A percentile compares a stretch with the other conserved stretches of the same genome.
Evolutionary conservation across 1,140 invertebrate species (phyloP).

Genomic region (Holcopasites calliopsidis): DNA sequence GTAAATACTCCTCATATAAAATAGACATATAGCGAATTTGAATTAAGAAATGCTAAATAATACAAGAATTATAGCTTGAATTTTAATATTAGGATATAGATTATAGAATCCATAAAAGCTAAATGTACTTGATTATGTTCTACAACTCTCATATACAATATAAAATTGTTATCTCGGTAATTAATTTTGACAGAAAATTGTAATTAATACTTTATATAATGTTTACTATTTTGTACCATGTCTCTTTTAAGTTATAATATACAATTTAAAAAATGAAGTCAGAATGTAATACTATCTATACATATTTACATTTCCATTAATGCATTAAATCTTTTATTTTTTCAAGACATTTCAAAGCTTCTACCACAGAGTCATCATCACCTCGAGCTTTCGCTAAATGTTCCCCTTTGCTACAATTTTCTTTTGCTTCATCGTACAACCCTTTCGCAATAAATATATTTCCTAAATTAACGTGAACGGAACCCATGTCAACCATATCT

Average conservation of each 20-base stretch:
- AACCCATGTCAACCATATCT: constrained; percentile 85
- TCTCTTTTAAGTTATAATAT: background rate
- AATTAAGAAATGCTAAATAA: background rate
- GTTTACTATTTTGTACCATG: background rate
- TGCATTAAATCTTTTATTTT: constrained; percentile 80
- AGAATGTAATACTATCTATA: background rate
- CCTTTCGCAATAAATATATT: constrained; percentile 87
- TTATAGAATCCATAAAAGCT: no score
- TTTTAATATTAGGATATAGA: no score
- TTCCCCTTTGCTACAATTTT: constrained; percentile 85
- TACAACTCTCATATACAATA: background rate
- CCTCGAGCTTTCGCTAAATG: constrained; percentile 84
- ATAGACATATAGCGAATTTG: constrained; percentile 13
- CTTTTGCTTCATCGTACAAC: constrained; percentile 85
- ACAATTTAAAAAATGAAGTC: background rate
- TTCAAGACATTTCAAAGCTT: constrained; percentile 86
- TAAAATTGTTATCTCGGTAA: background rate
- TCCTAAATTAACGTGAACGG: constrained; percentile 91
- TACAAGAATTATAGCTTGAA: background rate
- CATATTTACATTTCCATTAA: constrained; percentile 54
- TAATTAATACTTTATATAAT: background rate
- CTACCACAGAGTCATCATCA: constrained; percentile 83
- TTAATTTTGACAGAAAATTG: background rate
- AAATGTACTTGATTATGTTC: background rate
- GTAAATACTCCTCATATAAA: constrained; percentile 4